Conservation (phyloP, 1,140 invertebrate species). For the Popillia japonica region DNA sequence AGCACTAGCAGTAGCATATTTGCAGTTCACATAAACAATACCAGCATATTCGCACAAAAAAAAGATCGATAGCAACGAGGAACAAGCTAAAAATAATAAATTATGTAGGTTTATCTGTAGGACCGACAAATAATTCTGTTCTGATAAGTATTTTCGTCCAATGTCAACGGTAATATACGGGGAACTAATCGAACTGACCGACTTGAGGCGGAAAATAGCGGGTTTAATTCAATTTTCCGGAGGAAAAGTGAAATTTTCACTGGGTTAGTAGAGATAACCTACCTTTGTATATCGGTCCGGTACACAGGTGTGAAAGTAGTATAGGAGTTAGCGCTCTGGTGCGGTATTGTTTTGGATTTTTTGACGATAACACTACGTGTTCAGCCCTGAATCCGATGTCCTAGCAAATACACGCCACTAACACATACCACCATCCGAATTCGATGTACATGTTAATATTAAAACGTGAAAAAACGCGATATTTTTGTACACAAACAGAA, state of each 20-base stretch:
- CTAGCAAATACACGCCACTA: conserved; percentile 44
- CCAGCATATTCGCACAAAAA: conserved; percentile 7
- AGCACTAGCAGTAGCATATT: background rate
- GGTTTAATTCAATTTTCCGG: conserved; percentile 31
- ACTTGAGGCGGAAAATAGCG: background rate
- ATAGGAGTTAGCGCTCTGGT: conserved; percentile 14
- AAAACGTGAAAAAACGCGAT: conserved; percentile 55
- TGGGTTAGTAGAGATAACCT: conserved; percentile 37
- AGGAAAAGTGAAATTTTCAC: conserved; percentile 21
- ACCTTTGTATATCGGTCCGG: conserved; percentile 34
- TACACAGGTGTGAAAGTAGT: conserved; percentile 21
- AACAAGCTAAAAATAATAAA: conserved; percentile 32
- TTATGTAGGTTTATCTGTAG: conserved; percentile 32
- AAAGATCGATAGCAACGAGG: conserved; percentile 33
- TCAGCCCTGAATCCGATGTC: conserved; percentile 33
- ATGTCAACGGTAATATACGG: background rate
- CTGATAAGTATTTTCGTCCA: conserved; percentile 10
- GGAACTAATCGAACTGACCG: background rate
- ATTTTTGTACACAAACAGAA: conserved; percentile 57
- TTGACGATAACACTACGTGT: conserved; percentile 42
- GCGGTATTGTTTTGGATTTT: conserved; percentile 45
- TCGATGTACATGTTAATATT: conserved; percentile 50
- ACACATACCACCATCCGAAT: conserved; percentile 47
- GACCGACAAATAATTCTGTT: conserved; percentile 4
- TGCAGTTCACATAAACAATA: conserved; percentile 25